Conservation (phyloP, 1,140 invertebrate species). For the Matsumurasca onukii region DNA sequence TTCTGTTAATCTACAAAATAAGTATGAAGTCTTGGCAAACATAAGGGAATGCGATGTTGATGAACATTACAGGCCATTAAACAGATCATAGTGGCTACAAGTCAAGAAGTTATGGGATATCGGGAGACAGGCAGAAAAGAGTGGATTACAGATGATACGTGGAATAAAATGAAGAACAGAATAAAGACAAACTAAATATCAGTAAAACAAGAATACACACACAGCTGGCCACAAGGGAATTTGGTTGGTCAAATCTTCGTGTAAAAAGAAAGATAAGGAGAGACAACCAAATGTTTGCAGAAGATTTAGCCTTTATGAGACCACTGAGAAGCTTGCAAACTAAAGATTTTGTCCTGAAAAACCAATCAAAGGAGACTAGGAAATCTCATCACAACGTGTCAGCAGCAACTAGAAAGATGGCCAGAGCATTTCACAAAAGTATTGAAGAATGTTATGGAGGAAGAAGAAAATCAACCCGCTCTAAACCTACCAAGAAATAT, state of each 20-base stretch:
- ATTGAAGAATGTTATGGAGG: not conserved
- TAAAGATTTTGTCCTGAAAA: not conserved
- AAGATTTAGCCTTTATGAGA: not conserved
- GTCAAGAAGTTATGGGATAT: not conserved
- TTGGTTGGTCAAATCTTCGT: not conserved
- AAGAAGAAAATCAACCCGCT: too few relatives aligned
- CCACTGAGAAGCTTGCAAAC: not conserved
- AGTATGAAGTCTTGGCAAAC: not conserved
- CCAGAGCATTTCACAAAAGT: not conserved
- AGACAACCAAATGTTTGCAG: not conserved
- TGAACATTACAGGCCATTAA: not conserved
- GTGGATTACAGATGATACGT: not conserved
- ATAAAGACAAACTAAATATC: not conserved
- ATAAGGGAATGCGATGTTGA: not conserved
- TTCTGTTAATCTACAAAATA: not conserved
- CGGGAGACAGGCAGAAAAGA: not conserved
- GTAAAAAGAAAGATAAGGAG: not conserved
- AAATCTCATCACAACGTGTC: not conserved
- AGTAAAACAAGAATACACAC: not conserved
- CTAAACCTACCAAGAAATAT: too few relatives aligned
- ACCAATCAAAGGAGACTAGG: not conserved
- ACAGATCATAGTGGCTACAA: not conserved
- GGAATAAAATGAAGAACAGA: not conserved
- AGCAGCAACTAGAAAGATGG: not conserved
- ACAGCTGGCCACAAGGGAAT: not conserved